Evolutionary conservation across 1,140 invertebrate species (phyloP).

Genomic region (Olivierus martensii): DNA sequence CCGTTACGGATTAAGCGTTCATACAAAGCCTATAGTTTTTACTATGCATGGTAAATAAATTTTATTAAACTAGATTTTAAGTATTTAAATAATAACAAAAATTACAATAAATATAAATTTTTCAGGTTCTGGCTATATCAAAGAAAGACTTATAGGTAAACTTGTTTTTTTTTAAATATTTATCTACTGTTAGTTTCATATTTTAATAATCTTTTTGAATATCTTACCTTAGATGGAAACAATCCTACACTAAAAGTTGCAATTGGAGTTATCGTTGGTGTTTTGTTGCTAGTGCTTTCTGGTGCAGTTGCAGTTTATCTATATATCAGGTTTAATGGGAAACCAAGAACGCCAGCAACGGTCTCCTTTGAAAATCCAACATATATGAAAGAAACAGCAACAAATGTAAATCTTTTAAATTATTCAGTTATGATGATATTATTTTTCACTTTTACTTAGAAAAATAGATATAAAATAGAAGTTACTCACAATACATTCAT

Average conservation of each 20-base stretch:
- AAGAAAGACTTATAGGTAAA: neutral
- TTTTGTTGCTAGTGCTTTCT: constrained; percentile 37
- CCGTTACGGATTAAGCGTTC: constrained; percentile 54
- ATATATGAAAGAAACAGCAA: constrained; percentile 46
- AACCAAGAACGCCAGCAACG: constrained; percentile 34
- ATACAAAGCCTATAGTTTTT: constrained; percentile 54
- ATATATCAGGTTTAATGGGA: constrained; percentile 5
- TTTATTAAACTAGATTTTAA: neutral
- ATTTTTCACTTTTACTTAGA: too few species aligned
- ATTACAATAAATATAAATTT: too few species aligned
- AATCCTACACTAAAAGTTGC: constrained; percentile 21
- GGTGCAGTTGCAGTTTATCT: constrained; percentile 13
- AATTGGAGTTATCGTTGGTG: constrained; percentile 43
- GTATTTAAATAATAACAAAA: too few species aligned
- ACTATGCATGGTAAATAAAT: constrained; percentile 38
- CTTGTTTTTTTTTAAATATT: too few species aligned
- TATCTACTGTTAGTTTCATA: too few species aligned
- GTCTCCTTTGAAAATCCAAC: constrained; percentile 75
- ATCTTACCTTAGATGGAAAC: neutral
- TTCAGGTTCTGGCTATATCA: neutral
- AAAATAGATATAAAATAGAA: too few species aligned
- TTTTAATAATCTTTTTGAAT: neutral
- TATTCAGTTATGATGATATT: too few species aligned
- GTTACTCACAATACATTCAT: too few species aligned
- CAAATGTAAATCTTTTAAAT: neutral